phyloP scores from a whole-genome alignment of 2,113 vertebrate species.

The Aldabrachelys gigantea region DNA sequence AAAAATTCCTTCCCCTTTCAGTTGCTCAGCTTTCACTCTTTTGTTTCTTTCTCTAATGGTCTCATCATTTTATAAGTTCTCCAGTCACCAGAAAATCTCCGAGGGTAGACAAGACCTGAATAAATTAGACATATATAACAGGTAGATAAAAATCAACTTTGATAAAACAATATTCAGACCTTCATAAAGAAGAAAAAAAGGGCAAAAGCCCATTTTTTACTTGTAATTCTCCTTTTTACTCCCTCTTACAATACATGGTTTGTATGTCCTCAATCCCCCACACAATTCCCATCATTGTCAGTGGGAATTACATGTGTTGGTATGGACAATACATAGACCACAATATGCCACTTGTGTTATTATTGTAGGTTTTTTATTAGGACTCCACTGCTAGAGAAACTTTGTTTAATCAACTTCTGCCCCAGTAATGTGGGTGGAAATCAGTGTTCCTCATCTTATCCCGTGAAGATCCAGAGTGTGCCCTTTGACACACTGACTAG shows the following conservation, averaged over 20 bases:
- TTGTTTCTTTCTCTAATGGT: neutral
- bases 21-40: slow-evolving; percentile 1
- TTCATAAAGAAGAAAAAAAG: neutral
- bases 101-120: neutral
- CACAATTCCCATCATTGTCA: neutral
- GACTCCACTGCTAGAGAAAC: neutral
- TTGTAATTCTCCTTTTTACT: neutral
- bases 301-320: neutral
- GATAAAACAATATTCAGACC: neutral
- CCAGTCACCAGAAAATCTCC: neutral
- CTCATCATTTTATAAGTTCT: neutral
- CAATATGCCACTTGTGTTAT: neutral
- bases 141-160: neutral
- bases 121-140: neutral
- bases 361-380: neutral
- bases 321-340: neutral
- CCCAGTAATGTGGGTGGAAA: neutral
- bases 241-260: neutral
- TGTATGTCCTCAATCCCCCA: neutral
- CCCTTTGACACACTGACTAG: neutral
- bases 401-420: slow-evolving; percentile 49
- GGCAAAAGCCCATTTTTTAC: neutral
- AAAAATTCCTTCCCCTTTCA: slow-evolving; percentile 11
- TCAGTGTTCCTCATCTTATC: neutral
- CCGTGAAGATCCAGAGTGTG: neutral